phyloP scores from a whole-genome alignment of 2,113 vertebrate genomes.

The Recurvirostra avosetta region DNA sequence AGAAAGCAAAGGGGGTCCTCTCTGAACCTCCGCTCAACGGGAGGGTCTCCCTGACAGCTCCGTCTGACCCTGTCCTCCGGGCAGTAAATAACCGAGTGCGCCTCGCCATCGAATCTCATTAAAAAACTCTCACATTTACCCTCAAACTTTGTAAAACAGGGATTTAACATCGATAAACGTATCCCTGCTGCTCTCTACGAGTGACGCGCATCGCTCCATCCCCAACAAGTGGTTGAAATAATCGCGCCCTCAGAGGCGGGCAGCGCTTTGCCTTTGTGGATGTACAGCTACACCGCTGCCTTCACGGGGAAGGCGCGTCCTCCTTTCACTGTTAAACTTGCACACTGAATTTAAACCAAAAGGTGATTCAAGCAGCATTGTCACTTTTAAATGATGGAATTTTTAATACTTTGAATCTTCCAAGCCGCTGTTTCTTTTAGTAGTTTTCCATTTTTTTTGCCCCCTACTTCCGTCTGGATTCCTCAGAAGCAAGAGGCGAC shows the following conservation, averaged over 20 bases:
- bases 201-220: too few species aligned
- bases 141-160: too few species aligned
- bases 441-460: not conserved
- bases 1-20: too few species aligned
- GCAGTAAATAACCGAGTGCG: too few species aligned
- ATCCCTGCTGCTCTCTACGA: too few species aligned
- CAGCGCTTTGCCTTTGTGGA: not conserved
- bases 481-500: slow-evolving; percentile 37
- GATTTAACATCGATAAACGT: too few species aligned
- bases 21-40: too few species aligned
- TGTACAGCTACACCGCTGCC: not conserved
- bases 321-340: not conserved
- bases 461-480: not conserved
- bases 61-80: too few species aligned
- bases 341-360: not conserved
- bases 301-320: not conserved
- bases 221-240: not conserved
- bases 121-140: too few species aligned
- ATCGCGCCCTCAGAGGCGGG: too few species aligned
- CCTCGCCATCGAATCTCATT: too few species aligned
- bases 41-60: too few species aligned
- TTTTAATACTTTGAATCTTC: not conserved
- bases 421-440: not conserved
- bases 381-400: not conserved
- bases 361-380: not conserved